Evolutionary conservation across 2,113 vertebrate genomes (phyloP).

Genomic region (Cyrtonyx montezumae): DNA sequence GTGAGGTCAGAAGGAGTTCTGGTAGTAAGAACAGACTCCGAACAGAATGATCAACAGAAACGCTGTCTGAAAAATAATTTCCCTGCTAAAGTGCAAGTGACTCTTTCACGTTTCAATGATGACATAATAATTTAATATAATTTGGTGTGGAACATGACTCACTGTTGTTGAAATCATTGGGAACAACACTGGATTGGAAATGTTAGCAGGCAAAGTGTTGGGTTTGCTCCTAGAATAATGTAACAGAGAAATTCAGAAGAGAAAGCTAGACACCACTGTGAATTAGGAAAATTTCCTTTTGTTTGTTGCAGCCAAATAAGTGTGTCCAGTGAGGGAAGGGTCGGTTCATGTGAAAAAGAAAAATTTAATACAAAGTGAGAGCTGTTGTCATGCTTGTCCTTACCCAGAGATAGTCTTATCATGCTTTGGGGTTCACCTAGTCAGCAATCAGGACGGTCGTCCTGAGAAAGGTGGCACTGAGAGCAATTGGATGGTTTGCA

Average conservation of each 20-base stretch:
- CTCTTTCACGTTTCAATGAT: constrained; percentile 51
- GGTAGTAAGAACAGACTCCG: background rate
- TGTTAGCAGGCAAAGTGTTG: background rate
- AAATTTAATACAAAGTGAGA: background rate
- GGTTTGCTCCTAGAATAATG: background rate
- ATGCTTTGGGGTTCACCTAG: background rate
- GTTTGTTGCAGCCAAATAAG: background rate
- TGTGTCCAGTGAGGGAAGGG: background rate
- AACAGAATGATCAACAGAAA: background rate
- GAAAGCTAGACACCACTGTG: background rate
- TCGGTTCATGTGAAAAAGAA: background rate
- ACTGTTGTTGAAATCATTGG: background rate
- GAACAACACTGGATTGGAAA: background rate
- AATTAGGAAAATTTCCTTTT: background rate
- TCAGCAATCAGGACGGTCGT: background rate
- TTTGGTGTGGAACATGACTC: constrained; percentile 44
- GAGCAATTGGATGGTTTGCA: background rate
- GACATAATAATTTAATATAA: constrained; percentile 13
- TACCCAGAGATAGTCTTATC: background rate
- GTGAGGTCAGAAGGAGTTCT: background rate
- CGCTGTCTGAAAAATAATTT: constrained; percentile 38
- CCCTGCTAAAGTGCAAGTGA: constrained; percentile 3
- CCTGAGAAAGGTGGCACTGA: background rate
- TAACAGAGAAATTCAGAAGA: background rate
- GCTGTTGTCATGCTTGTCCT: background rate